Conservation (phyloP, 2,888 invertebrate species). For the Dichetophora obliterata region DNA sequence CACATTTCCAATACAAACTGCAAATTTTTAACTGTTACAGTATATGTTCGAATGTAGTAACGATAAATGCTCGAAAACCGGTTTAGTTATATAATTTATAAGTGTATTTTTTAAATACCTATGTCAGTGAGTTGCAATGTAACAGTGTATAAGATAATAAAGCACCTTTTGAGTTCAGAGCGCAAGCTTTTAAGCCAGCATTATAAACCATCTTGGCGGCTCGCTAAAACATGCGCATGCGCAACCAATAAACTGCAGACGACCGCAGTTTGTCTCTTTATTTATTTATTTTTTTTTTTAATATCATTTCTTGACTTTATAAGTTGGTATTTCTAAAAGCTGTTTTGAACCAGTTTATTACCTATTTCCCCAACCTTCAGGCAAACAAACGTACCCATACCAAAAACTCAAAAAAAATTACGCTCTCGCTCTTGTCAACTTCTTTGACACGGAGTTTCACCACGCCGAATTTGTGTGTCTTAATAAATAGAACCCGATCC, state of each 20-base stretch:
- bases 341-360: not conserved
- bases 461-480: slow-evolving; percentile 63
- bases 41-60: too few relatives aligned
- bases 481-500: slow-evolving; percentile 71
- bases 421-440: slow-evolving; percentile 1
- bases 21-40: too few relatives aligned
- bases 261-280: slow-evolving; percentile 10
- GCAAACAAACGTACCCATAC: not conserved
- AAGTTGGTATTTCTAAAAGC: slow-evolving; percentile 27
- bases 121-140: too few relatives aligned
- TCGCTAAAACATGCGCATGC: not conserved
- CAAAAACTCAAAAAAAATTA: not conserved
- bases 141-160: too few relatives aligned
- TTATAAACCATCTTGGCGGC: not conserved
- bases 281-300: too few relatives aligned
- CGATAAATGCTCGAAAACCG: too few relatives aligned
- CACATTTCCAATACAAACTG: too few relatives aligned
- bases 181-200: too few relatives aligned
- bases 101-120: too few relatives aligned
- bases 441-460: slow-evolving; percentile 51
- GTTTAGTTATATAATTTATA: too few relatives aligned
- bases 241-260: not conserved
- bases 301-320: not conserved
- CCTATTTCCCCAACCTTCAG: slow-evolving; percentile 4
- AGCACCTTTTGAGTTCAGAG: too few relatives aligned